phyloP scores from a whole-genome alignment of 2,888 invertebrate species.

The Platypus cylindrus region DNA sequence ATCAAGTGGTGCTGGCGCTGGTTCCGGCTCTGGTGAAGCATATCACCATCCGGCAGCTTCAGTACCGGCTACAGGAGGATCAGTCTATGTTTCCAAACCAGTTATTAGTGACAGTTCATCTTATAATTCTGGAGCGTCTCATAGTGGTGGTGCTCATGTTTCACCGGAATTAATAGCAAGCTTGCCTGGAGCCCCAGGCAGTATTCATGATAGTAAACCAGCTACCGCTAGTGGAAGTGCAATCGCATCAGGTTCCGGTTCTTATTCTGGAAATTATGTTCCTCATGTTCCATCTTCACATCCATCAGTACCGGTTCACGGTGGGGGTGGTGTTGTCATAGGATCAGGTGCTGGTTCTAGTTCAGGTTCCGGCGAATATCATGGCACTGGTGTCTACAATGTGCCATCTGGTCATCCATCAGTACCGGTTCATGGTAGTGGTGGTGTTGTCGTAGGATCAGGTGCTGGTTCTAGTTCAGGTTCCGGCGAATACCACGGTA shows the following conservation, averaged over 20 bases:
- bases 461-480: constrained; percentile 2
- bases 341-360: not conserved
- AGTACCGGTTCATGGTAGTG: too few relatives aligned
- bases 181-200: constrained; percentile 18
- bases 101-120: constrained; percentile 3
- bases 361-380: too few relatives aligned
- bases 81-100: constrained; percentile 19
- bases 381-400: too few relatives aligned
- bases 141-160: constrained; percentile 4
- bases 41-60: not conserved
- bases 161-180: constrained; percentile 12
- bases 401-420: too few relatives aligned
- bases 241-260: not conserved
- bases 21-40: constrained; percentile 2
- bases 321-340: constrained; percentile 2
- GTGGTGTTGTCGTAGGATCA: too few relatives aligned
- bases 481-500: too few relatives aligned
- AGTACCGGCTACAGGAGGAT: constrained; percentile 10
- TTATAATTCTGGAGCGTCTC: constrained; percentile 4
- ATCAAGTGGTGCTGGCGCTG: constrained; percentile 9
- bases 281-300: not conserved
- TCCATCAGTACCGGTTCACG: too few relatives aligned
- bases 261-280: not conserved
- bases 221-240: constrained; percentile 3
- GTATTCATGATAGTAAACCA: constrained; percentile 16